These are phyloP conservation scores for Drosophila pseudoobscura DNA, from an alignment of 1,140 invertebrate species.

Conservation along the genomic window DNA sequence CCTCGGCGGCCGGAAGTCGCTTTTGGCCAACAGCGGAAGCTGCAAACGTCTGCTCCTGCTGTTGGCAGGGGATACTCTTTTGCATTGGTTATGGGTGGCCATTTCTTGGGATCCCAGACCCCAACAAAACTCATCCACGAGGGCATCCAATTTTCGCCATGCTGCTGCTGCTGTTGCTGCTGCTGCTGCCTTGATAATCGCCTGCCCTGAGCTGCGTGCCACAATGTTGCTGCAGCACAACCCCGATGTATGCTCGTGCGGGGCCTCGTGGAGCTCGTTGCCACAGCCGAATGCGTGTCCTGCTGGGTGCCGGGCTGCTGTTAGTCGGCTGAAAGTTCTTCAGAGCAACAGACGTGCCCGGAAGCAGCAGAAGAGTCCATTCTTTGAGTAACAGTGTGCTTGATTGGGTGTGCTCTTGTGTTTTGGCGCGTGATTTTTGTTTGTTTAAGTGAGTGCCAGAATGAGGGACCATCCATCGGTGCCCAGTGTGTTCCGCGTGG, in stretches of 20 bases:
- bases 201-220: no score
- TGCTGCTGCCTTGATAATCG: no score
- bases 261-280: neutral
- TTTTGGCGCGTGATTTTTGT: neutral
- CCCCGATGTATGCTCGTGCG: no score
- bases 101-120: no score
- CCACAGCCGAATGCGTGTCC: conserved; percentile 28
- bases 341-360: conserved; percentile 48
- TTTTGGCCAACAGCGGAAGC: conserved; percentile 71
- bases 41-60: conserved; percentile 56
- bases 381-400: neutral
- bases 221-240: no score
- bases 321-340: conserved; percentile 55
- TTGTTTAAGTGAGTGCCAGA: neutral
- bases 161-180: no score
- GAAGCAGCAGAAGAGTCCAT: neutral
- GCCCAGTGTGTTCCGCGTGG: conserved; percentile 81
- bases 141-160: no score
- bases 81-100: no score
- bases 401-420: conserved; percentile 2
- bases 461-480: conserved; percentile 79
- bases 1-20: conserved; percentile 67
- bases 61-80: no score
- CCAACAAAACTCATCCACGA: no score
- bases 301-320: conserved; percentile 15